Evolutionary conservation across 1,140 invertebrate genomes (phyloP).

Genomic region (Drosophila ficusphila): DNA sequence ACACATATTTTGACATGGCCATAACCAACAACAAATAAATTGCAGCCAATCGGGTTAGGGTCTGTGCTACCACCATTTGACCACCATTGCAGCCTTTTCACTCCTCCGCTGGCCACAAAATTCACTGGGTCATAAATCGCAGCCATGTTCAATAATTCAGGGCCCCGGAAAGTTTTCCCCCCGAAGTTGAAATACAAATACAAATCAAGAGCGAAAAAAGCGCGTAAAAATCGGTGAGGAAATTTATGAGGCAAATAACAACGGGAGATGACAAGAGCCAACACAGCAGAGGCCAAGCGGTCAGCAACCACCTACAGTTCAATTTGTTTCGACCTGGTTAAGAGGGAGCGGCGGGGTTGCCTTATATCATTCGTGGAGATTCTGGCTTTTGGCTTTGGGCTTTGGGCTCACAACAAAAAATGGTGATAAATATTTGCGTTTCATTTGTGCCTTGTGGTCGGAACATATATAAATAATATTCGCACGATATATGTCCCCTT

Average conservation of each 20-base stretch:
- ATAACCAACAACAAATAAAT: constrained; percentile 78
- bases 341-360: not conserved
- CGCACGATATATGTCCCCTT: constrained; percentile 81
- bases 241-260: constrained; percentile 82
- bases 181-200: constrained; percentile 27
- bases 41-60: constrained; percentile 69
- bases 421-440: constrained; percentile 78
- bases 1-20: constrained; percentile 80
- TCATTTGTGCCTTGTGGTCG: constrained; percentile 61
- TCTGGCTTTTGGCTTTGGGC: too few species aligned
- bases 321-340: constrained; percentile 75
- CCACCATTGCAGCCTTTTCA: constrained; percentile 9
- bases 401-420: constrained; percentile 24
- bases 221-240: constrained; percentile 76
- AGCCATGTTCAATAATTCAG: constrained; percentile 70
- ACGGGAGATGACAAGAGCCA: constrained; percentile 81
- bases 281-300: constrained; percentile 72
- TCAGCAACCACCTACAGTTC: constrained; percentile 76
- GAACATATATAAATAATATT: constrained; percentile 78
- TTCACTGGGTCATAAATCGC: constrained; percentile 68
- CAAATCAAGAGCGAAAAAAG: constrained; percentile 54
- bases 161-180: constrained; percentile 34
- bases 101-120: constrained; percentile 7
- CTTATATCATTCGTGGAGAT: constrained; percentile 8
- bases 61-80: constrained; percentile 46